Evolutionary conservation across 2,888 invertebrate species (phyloP).

Genomic region (Selenia dentaria): DNA sequence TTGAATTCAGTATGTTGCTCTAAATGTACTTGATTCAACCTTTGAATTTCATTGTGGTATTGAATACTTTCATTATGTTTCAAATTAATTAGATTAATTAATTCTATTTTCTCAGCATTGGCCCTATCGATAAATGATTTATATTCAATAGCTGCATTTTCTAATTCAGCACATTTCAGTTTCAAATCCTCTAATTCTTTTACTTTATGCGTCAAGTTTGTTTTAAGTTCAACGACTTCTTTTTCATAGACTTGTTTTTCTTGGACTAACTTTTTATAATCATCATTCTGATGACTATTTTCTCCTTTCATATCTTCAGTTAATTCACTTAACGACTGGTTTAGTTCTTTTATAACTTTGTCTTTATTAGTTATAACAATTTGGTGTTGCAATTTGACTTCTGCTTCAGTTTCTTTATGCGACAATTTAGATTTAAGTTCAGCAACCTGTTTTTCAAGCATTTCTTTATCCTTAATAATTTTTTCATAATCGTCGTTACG

Average conservation of each 20-base stretch:
- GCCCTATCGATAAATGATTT: conserved; percentile 55
- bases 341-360: conserved; percentile 68
- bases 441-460: conserved; percentile 50
- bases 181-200: conserved; percentile 39
- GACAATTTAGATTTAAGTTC: conserved; percentile 47
- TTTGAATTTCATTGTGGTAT: conserved; percentile 94
- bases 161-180: conserved; percentile 45
- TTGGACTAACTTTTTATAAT: conserved; percentile 53
- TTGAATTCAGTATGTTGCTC: conserved; percentile 77
- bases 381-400: too few species aligned
- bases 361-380: conserved; percentile 51
- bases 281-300: conserved; percentile 50
- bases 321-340: conserved; percentile 60
- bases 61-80: conserved; percentile 94
- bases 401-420: conserved; percentile 42
- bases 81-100: conserved; percentile 89
- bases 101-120: conserved; percentile 86
- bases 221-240: conserved; percentile 47
- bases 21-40: conserved; percentile 86
- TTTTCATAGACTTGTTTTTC: conserved; percentile 60
- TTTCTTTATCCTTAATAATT: conserved; percentile 57
- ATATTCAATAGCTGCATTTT: conserved; percentile 55
- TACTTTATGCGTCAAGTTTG: conserved; percentile 48
- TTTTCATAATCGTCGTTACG: conserved; percentile 58
- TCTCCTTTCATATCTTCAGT: conserved; percentile 56